Evolutionary conservation across 2,797 vertebrate genomes (phyloP), one percentile per base, ranked within the genome.

Genomic region (Pristis pectinata): DNA sequence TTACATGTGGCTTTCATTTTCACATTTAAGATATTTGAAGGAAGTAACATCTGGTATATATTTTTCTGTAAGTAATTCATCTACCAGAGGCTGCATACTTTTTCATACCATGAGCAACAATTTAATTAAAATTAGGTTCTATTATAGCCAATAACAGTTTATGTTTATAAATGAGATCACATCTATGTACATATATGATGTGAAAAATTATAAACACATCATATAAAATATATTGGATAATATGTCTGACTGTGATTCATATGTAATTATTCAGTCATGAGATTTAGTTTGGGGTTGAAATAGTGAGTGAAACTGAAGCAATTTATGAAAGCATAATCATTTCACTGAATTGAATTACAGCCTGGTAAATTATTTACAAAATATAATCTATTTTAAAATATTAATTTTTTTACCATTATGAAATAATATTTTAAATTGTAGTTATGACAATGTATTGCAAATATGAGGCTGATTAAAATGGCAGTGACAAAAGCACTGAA

Each of bases 11-110:
- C 27, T 94, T 76, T 94, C 70, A 94, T 74, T 94, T 94, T 94
- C 72, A 74, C 41, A n/a, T 74, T 94, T 74, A 94, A 94, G 30
- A 94, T 53, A 74, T 72, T 93, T 94, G 92, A 94, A 94, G 92
- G 92, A 76, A 94, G 67, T 94, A 94, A 74, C 92, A 94, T 94
- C 92, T 94, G 92, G 92, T 94, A 44, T 94, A 94, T 94, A 94
- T 94, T 74, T 94, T 76, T 70, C 41, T 94, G 67, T 94, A 76
- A 94, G 70, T 76, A 94, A 94, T 94, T 94, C 92, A 76, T 94
- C 92, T 74, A 41, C 92, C 70, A 93, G 92, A 76, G 92, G 70
- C 92, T 74, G 70, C 44, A 94, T 76, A 53, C 44, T 74, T 94
- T 27, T 76, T 94, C 92, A 94, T 94, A 70, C 72, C 44, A 53